Percentiles rank a stretch among this genome's conserved stretches.
Conservation (phyloP, 2,113 vertebrate genomes). For the Saccopteryx leptura region DNA sequence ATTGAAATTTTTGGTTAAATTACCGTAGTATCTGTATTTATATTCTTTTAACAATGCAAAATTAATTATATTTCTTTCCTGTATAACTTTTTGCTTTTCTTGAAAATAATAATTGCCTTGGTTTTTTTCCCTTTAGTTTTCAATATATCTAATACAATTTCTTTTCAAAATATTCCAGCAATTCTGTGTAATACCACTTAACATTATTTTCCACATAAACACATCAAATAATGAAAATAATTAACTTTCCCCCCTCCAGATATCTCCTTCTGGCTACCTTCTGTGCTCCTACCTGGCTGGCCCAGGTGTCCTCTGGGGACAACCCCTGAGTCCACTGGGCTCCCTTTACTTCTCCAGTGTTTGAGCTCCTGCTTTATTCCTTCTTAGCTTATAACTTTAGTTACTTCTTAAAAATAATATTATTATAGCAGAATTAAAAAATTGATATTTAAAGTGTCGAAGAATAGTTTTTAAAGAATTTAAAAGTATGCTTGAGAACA, state of each 20-base stretch:
- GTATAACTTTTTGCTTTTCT: not conserved
- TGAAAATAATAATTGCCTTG: not conserved
- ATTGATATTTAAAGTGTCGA: not conserved
- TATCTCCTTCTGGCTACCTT: not conserved
- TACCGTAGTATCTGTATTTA: not conserved
- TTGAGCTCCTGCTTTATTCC: not conserved
- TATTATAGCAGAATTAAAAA: not conserved
- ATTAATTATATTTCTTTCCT: conserved; percentile 18
- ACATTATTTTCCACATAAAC: conserved; percentile 30
- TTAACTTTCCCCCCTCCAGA: too few species aligned
- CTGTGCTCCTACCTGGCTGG: not conserved
- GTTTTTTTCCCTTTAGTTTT: not conserved
- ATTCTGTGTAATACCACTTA: not conserved
- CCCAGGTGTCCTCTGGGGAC: not conserved
- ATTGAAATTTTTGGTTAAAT: not conserved
- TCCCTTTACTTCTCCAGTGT: not conserved
- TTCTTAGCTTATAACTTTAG: not conserved
- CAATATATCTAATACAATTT: not conserved
- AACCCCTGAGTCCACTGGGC: not conserved
- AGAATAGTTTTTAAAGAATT: not conserved
- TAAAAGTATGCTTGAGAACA: not conserved
- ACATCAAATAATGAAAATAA: conserved; percentile 39
- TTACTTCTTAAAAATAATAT: not conserved
- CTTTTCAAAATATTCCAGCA: not conserved
- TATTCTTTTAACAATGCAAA: conserved; percentile 6